Evolutionary conservation across 2,888 invertebrate genomes (phyloP).

Genomic region (Melinaea marsaeus): DNA sequence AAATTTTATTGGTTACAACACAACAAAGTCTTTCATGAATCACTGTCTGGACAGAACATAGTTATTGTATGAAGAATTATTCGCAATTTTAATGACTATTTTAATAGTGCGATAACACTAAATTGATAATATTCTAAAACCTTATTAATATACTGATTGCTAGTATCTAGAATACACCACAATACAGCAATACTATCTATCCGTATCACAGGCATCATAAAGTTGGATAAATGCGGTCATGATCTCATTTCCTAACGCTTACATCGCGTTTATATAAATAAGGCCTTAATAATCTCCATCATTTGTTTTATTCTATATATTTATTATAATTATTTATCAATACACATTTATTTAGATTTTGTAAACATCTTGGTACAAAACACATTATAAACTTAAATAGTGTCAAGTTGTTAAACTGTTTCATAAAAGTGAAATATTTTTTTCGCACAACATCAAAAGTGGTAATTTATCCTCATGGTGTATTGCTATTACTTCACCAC

Average conservation of each 20-base stretch:
- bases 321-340: background rate
- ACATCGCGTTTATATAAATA: slow-evolving; percentile 36
- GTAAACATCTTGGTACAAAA: too few relatives aligned
- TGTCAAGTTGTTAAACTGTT: too few relatives aligned
- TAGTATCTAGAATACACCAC: background rate
- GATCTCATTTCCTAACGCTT: slow-evolving; percentile 47
- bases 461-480: slow-evolving; percentile 22
- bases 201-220: slow-evolving; percentile 40
- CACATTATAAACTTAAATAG: too few relatives aligned
- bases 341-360: too few relatives aligned
- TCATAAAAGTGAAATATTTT: background rate
- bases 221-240: slow-evolving; percentile 45
- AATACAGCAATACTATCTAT: slow-evolving; percentile 13
- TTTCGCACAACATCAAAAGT: slow-evolving; percentile 12
- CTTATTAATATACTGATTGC: too few relatives aligned
- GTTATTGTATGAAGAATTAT: too few relatives aligned
- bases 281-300: background rate
- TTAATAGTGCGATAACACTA: too few relatives aligned
- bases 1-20: too few relatives aligned
- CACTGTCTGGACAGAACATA: too few relatives aligned
- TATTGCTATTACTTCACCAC: slow-evolving; percentile 34
- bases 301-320: background rate
- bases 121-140: too few relatives aligned
- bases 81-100: too few relatives aligned
- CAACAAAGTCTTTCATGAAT: too few relatives aligned